Evolutionary conservation across 2,888 invertebrate genomes (phyloP), one percentile per base, ranked within the genome.

Genomic region (Athrips mouffetella): DNA sequence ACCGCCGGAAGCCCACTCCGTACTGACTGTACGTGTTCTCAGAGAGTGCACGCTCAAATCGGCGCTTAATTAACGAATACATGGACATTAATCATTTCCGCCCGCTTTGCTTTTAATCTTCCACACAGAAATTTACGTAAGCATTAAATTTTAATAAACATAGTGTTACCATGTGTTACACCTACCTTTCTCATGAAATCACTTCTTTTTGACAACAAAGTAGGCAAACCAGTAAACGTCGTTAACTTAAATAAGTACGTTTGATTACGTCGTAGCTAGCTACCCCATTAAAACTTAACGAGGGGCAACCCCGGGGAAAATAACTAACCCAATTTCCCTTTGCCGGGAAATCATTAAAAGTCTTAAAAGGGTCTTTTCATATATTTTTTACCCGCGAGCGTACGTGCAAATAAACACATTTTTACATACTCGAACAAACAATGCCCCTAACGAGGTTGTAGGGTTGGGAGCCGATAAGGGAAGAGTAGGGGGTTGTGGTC

Each of bases 251-350:
- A 85, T 86, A 86, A 85, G 86, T 85, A 83, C 86, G 81, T 85
- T 86, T 87, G 86, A 87, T 87, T 86, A 84, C 86, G 78, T 79
- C 83, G 84, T 80, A 81, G 86, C 84, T 79, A 80, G 83, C 87
- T 85, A 85, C 87, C 85, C 86, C 85, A 87, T 87, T 87, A 88
- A 88, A 87, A 87, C 87, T 87, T 88, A 88, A 88, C 88, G 87
- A 88, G 87, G 84, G 83, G 80, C 80, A 84, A 84, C 85, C 84
- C 85, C 77, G 78, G 86, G 81, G 84, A 86, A 86, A 87, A 87
- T 88, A 88, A 87, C 88, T 88, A 88, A 88, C 87, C 88, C 88
- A 88, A 88, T 88, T 87, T 88, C 83, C 87, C 84, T 88, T 88
- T 87, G 83, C 85, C 84, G 85, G 87, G 85, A 87, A 87, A 88